A percentile compares a stretch with the other conserved stretches of the same genome.
Conservation (phyloP, 2,113 vertebrate species). For the Narcine bancroftii region DNA sequence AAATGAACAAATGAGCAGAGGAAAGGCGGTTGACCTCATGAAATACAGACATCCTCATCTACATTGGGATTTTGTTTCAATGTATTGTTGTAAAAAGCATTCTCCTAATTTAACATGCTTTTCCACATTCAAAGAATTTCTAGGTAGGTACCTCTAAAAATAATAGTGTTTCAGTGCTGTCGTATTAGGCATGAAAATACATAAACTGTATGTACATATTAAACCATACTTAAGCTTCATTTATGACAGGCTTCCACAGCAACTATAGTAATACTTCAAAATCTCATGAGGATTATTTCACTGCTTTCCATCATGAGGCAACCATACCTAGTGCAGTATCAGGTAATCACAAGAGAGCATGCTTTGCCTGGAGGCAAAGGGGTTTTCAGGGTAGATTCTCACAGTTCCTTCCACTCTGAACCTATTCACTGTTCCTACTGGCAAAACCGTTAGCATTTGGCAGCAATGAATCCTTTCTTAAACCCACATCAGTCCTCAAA, state of each 20-base stretch:
- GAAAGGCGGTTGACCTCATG: no score
- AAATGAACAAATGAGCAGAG: no score
- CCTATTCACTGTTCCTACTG: not conserved
- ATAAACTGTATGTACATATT: not conserved
- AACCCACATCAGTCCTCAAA: no score
- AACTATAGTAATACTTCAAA: not conserved
- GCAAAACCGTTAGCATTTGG: not conserved
- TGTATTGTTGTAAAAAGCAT: no score
- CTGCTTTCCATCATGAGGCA: not conserved
- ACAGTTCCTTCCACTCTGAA: not conserved
- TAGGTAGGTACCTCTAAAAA: not conserved
- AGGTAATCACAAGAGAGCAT: not conserved
- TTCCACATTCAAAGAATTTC: no score
- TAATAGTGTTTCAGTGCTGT: no score
- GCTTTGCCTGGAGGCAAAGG: not conserved
- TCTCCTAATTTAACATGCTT: no score
- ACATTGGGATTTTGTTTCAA: no score
- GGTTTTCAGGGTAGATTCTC: not conserved
- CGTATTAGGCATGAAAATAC: not conserved
- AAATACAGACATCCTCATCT: no score
- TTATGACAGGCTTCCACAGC: not conserved
- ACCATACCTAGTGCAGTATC: not conserved
- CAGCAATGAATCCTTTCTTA: not conserved
- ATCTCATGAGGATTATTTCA: not conserved
- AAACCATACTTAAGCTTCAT: not conserved